Evolutionary conservation across 1,140 invertebrate genomes (phyloP).

Genomic region (Cotesia glomerata): DNA sequence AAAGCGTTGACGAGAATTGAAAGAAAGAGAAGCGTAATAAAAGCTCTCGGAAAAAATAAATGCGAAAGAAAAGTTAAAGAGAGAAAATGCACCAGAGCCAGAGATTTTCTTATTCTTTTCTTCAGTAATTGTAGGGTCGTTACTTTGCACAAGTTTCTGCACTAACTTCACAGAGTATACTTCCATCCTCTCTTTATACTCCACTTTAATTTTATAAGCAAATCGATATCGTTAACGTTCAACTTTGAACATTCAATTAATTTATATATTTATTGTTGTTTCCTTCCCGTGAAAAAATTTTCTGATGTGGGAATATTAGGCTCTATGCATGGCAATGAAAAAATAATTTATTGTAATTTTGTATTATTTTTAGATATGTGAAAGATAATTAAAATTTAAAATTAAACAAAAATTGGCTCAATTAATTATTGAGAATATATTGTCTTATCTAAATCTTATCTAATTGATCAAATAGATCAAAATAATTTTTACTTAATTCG

Average conservation of each 20-base stretch:
- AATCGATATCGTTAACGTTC: neutral
- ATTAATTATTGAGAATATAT: too few species aligned
- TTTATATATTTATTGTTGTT: neutral
- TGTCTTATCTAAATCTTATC: too few species aligned
- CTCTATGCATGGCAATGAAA: too few species aligned
- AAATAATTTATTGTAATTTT: too few species aligned
- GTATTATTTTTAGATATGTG: too few species aligned
- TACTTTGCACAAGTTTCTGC: neutral
- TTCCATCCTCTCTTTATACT: neutral
- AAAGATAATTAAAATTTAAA: too few species aligned
- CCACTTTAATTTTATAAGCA: neutral
- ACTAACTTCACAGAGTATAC: neutral
- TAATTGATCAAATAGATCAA: too few species aligned
- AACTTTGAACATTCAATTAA: neutral
- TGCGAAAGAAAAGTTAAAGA: neutral
- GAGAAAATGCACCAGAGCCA: neutral
- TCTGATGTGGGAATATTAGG: too few species aligned
- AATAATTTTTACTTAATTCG: too few species aligned
- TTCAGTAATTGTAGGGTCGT: conserved; percentile 16
- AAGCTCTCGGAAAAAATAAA: neutral
- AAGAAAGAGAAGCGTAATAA: conserved; percentile 8
- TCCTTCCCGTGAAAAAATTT: too few species aligned
- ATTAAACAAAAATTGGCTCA: too few species aligned
- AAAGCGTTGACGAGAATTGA: neutral
- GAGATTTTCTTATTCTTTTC: neutral